phyloP scores from a whole-genome alignment of 2,113 vertebrate genomes.

The Oostethus manadensis region DNA sequence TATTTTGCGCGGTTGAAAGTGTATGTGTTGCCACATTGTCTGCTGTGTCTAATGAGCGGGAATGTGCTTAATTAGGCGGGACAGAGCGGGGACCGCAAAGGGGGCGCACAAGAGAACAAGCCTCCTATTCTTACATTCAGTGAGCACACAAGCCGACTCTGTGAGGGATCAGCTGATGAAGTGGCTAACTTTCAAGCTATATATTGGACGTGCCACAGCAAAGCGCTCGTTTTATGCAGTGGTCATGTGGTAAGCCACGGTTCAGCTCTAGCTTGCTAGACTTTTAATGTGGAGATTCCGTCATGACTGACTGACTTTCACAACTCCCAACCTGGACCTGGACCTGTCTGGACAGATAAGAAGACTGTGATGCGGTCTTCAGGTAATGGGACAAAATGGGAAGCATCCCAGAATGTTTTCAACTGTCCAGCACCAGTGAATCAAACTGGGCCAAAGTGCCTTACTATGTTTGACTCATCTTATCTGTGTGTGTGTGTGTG shows the following conservation, averaged over 20 bases:
- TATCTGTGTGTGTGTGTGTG: slow-evolving; percentile 12
- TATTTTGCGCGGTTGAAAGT: background rate
- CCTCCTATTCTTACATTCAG: slow-evolving; percentile 46
- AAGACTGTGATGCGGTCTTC: too few relatives aligned
- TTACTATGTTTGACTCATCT: slow-evolving; percentile 46
- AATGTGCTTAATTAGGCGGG: slow-evolving; percentile 54
- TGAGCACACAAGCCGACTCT: slow-evolving; percentile 35
- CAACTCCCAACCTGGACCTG: too few relatives aligned
- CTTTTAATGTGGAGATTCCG: too few relatives aligned
- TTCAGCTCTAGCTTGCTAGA: too few relatives aligned
- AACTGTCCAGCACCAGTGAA: background rate
- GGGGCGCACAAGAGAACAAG: slow-evolving; percentile 50
- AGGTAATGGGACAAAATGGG: too few relatives aligned
- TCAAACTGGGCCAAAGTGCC: slow-evolving; percentile 11
- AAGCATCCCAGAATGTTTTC: background rate
- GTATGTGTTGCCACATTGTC: slow-evolving; percentile 18
- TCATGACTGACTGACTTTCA: too few relatives aligned
- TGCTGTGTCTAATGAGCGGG: slow-evolving; percentile 44
- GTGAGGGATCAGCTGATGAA: slow-evolving; percentile 39
- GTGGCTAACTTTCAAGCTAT: slow-evolving; percentile 16
- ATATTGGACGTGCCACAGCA: background rate
- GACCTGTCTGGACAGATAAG: too few relatives aligned
- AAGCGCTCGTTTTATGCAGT: background rate
- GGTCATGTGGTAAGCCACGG: background rate
- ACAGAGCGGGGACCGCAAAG: slow-evolving; percentile 11